Conservation (phyloP, 37 sponge, comb jelly and placozoan species). For the Oopsacas minuta region DNA sequence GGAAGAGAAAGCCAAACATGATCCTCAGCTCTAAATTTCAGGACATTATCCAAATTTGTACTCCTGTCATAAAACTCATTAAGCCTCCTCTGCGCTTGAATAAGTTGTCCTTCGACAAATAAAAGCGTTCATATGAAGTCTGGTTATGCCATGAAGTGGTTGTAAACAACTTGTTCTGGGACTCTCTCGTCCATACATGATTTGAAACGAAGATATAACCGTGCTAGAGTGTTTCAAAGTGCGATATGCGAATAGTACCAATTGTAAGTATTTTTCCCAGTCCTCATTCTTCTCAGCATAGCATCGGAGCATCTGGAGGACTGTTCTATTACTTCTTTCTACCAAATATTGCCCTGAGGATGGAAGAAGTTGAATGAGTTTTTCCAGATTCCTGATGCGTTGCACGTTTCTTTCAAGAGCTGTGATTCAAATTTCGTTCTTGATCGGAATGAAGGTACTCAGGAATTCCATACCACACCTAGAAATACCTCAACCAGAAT, state of each 20-base stretch:
- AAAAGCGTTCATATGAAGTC: background rate
- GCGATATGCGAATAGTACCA: constrained; percentile 18
- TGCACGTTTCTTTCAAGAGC: background rate
- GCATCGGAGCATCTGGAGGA: background rate
- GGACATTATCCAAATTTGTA: background rate
- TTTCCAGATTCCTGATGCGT: background rate
- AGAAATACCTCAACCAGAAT: background rate
- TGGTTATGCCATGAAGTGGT: background rate
- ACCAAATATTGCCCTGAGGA: background rate
- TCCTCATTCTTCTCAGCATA: background rate
- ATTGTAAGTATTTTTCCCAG: background rate
- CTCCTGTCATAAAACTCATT: background rate
- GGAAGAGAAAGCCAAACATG: constrained; percentile 42
- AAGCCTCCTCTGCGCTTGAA: background rate
- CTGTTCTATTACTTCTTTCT: background rate
- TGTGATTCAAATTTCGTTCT: background rate
- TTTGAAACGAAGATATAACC: constrained; percentile 8
- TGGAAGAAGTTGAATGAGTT: background rate
- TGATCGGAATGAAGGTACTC: background rate
- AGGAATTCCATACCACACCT: background rate
- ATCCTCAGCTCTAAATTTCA: constrained; percentile 25
- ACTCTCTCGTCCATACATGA: constrained; percentile 4
- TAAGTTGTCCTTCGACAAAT: background rate
- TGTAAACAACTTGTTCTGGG: background rate
- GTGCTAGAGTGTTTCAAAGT: no score